Conservation (phyloP, 2,797 vertebrate genomes). For the Melanotaenia maccullochi region DNA sequence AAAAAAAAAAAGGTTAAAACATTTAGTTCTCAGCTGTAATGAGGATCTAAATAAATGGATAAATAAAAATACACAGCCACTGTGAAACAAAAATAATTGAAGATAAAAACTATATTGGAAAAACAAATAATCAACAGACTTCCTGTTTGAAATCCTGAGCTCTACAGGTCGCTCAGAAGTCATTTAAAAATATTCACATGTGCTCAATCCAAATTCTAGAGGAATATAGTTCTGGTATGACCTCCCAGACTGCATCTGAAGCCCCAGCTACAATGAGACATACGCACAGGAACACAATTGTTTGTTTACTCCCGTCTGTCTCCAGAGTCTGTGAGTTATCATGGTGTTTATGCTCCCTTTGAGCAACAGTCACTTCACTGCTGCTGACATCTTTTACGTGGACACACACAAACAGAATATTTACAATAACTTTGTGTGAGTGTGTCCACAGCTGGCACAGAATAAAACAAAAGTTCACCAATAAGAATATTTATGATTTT, state of each 20-base stretch:
- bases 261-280: conserved; percentile 30
- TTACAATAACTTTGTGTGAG: background rate
- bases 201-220: conserved; percentile 53
- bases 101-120: conserved; percentile 14
- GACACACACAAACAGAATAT: conserved; percentile 34
- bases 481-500: background rate
- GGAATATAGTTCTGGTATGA: conserved; percentile 53
- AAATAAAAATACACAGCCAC: background rate
- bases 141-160: conserved; percentile 49
- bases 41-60: background rate
- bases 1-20: conserved; percentile 32
- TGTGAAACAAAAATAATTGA: background rate
- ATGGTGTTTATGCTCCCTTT: conserved; percentile 47
- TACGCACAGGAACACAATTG: conserved; percentile 52
- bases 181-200: conserved; percentile 41
- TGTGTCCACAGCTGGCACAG: conserved; percentile 19
- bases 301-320: conserved; percentile 62
- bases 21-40: background rate
- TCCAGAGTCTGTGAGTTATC: conserved; percentile 50
- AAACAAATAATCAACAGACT: conserved; percentile 43
- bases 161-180: conserved; percentile 40
- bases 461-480: background rate
- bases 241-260: conserved; percentile 44
- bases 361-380: conserved; percentile 52
- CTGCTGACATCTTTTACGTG: conserved; percentile 43